Percentiles rank a stretch among this genome's conserved stretches.
Evolutionary conservation across 2,113 vertebrate genomes (phyloP).

Genomic region (Halcyon malimbica): DNA sequence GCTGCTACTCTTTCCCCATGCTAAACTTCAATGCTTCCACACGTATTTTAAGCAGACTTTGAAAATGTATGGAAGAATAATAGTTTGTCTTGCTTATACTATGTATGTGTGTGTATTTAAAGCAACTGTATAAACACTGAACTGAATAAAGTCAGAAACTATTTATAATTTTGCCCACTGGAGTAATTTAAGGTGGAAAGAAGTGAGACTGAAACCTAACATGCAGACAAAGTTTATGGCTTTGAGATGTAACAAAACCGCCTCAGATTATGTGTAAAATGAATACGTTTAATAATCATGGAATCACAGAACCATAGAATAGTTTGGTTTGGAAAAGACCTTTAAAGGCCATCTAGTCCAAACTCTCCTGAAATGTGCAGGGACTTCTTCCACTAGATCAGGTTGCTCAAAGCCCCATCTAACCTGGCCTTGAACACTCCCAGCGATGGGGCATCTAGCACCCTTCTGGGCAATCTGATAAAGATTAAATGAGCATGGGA

Average conservation of each 20-base stretch:
- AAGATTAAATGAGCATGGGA: background rate
- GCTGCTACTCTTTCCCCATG: background rate
- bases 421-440: background rate
- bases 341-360: background rate
- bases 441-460: background rate
- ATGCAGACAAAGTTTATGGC: background rate
- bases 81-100: slow-evolving; percentile 50
- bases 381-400: background rate
- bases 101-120: slow-evolving; percentile 31
- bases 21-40: slow-evolving; percentile 2
- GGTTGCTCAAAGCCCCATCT: background rate
- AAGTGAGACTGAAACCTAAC: background rate
- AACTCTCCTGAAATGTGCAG: background rate
- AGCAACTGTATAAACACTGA: slow-evolving; percentile 42
- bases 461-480: background rate
- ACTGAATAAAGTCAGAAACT: slow-evolving; percentile 46
- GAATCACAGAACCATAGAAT: background rate
- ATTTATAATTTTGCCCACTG: slow-evolving; percentile 54
- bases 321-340: background rate
- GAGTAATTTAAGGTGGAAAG: slow-evolving; percentile 23
- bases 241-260: slow-evolving; percentile 2
- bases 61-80: slow-evolving; percentile 39
- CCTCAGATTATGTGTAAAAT: background rate
- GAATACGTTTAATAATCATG: background rate
- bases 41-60: slow-evolving; percentile 47